Conservation (phyloP, 1,140 invertebrate species). For the Lepidurus couesii region DNA sequence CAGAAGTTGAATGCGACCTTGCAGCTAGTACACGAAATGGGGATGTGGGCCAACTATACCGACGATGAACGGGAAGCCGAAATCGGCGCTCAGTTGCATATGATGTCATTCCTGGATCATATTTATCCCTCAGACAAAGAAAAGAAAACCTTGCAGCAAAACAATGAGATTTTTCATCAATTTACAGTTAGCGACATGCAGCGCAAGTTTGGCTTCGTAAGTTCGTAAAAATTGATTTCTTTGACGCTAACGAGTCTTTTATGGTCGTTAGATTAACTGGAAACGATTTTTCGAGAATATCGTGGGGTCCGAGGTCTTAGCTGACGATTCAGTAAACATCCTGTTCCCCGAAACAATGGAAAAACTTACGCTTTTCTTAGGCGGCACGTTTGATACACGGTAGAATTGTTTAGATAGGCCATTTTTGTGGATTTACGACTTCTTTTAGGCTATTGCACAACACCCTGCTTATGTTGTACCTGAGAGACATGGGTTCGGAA, state of each 20-base stretch:
- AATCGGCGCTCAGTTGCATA: background rate
- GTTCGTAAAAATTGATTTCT: conserved; percentile 20
- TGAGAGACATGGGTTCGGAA: conserved; percentile 47
- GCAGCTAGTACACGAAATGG: conserved; percentile 8
- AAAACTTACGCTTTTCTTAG: conserved; percentile 25
- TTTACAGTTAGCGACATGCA: conserved; percentile 30
- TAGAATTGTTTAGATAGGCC: background rate
- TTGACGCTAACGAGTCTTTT: background rate
- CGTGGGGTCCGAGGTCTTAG: conserved; percentile 36
- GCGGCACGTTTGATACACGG: conserved; percentile 4
- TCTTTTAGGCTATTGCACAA: conserved; percentile 49
- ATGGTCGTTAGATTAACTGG: conserved; percentile 41
- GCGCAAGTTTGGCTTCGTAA: conserved; percentile 33
- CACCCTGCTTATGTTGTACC: conserved; percentile 48
- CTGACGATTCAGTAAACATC: conserved; percentile 40
- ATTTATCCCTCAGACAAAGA: conserved; percentile 47
- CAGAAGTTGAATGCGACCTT: conserved; percentile 26
- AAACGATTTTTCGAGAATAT: conserved; percentile 41
- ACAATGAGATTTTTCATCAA: conserved; percentile 27
- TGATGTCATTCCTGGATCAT: conserved; percentile 37
- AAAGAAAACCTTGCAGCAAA: conserved; percentile 40
- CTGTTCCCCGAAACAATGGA: conserved; percentile 27
- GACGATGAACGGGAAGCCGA: conserved; percentile 16
- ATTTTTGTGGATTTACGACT: background rate
- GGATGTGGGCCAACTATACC: background rate